A percentile compares a stretch with the other conserved stretches of the same genome.
phyloP scores from a whole-genome alignment of 2,888 invertebrate genomes.

The Cheilosia variabilis region DNA sequence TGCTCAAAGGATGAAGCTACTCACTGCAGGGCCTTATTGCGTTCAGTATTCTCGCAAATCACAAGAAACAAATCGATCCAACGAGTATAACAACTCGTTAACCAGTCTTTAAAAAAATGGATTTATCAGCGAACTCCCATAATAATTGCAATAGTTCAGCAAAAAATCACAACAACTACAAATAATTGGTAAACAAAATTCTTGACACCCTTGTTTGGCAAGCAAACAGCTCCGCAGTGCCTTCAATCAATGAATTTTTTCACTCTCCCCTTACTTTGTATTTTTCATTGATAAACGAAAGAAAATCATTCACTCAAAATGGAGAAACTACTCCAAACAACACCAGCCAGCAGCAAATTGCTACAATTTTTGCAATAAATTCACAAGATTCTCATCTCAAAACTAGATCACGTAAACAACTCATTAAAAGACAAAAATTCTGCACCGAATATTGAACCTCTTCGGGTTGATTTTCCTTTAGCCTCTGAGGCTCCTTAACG shows the following conservation, averaged over 20 bases:
- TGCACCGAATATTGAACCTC: constrained; percentile 1
- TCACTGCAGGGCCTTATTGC: no score
- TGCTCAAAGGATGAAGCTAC: no score
- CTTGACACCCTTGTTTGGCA: background rate
- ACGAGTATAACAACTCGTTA: no score
- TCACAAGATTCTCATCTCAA: constrained; percentile 54
- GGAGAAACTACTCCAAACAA: constrained; percentile 25
- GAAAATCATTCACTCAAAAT: background rate
- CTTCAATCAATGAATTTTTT: background rate
- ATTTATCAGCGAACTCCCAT: no score
- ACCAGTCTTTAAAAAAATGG: no score
- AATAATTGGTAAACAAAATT: background rate
- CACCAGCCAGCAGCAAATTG: constrained; percentile 18
- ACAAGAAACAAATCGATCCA: no score
- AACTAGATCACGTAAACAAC: constrained; percentile 68
- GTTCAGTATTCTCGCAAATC: no score
- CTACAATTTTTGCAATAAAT: constrained; percentile 43
- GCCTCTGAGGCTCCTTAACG: constrained; percentile 34
- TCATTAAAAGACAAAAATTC: constrained; percentile 52
- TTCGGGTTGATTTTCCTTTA: constrained; percentile 22
- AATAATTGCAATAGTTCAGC: no score
- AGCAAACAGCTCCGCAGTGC: background rate
- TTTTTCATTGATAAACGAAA: background rate
- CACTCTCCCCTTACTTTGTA: background rate
- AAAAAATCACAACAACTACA: background rate